Percentiles rank a stretch among this genome's conserved stretches.
Conservation (phyloP, 92 coral and sea anemone genomes). For the Porites rus region DNA sequence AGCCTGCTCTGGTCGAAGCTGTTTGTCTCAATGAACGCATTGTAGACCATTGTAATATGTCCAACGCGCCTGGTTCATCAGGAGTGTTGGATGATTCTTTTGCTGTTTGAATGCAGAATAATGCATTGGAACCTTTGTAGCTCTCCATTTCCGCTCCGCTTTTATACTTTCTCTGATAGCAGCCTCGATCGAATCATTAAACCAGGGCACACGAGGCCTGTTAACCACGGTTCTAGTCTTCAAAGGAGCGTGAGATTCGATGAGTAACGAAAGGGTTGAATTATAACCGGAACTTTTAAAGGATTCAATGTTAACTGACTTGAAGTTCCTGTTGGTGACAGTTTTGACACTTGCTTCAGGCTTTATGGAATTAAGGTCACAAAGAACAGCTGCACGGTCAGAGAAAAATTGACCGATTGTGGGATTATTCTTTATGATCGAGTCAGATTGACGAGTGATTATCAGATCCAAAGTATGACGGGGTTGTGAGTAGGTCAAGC, state of each 20-base stretch:
- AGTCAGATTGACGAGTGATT: slow-evolving; percentile 51
- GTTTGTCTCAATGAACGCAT: background rate
- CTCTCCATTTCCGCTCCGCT: slow-evolving; percentile 2
- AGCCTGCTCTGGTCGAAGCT: background rate
- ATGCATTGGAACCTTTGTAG: slow-evolving; percentile 17
- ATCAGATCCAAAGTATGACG: slow-evolving; percentile 54
- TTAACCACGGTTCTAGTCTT: slow-evolving; percentile 1
- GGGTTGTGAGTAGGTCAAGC: background rate
- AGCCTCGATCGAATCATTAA: slow-evolving; percentile 2
- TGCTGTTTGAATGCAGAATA: background rate
- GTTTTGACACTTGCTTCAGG: background rate
- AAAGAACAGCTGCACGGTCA: slow-evolving; percentile 18
- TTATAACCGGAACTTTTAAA: slow-evolving; percentile 1
- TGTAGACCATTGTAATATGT: background rate
- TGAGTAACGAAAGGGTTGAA: background rate
- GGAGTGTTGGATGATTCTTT: background rate
- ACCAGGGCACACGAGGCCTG: slow-evolving; percentile 7
- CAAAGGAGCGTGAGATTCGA: background rate
- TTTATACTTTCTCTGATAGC: background rate
- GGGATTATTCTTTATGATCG: slow-evolving; percentile 17
- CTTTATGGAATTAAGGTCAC: slow-evolving; percentile 11
- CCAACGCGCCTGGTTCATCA: background rate
- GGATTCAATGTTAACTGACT: slow-evolving; percentile 15
- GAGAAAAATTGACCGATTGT: background rate
- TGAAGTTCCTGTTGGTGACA: background rate